Base-by-base conservation (phyloP, 2,113 vertebrate species). In the Protomyctophum bolini region DNA sequence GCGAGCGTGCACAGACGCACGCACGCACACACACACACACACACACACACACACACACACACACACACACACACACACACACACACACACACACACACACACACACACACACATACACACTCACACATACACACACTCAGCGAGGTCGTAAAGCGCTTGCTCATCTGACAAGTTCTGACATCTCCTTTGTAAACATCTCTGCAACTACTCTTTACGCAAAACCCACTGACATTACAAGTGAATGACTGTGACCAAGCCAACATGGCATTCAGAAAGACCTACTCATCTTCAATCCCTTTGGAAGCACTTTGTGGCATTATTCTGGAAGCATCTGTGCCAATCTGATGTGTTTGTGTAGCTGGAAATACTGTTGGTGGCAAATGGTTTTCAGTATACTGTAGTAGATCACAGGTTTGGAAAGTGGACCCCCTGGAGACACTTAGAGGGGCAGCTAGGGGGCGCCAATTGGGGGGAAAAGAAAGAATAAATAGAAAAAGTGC, bases 91-190 rank as follows among this genome's bases (percentile, higher is more conserved):
- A 8, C 48, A 70, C 21, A 28, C 59, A 45, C 69, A 50, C 73
- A 73, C 62, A 76, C 70, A 63, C 72, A 41, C 49, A 59, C 79
- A 79, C 66, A 46, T 29, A 67, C 65, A 8, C 33, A 56, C 28
- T 9, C 33, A 45, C 52, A 33, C 52, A 55, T 6, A 8, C 21
- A 55, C 51, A n/a, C 50, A 56, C 51, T n/a, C 29, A 67, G 15
- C 21, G 10, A 6, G 29, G 76, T 48, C 4, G 10, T 45, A 41
- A 68, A 72, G 60, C 71, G 71, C 72, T 77, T 66, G 72, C 76
- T 84, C 76, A 63, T 58, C 66, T 84, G 83, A 90, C 88, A 85
- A 77, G 85, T 88, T 81, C 80, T 81, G 87, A 88, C 86, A 88
- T 83, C 76, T 86, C 70, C 68, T 77, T 68, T 76, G 76, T 82